Conservation (phyloP, 2,113 vertebrate species). For the Chinchilla lanigera region DNA sequence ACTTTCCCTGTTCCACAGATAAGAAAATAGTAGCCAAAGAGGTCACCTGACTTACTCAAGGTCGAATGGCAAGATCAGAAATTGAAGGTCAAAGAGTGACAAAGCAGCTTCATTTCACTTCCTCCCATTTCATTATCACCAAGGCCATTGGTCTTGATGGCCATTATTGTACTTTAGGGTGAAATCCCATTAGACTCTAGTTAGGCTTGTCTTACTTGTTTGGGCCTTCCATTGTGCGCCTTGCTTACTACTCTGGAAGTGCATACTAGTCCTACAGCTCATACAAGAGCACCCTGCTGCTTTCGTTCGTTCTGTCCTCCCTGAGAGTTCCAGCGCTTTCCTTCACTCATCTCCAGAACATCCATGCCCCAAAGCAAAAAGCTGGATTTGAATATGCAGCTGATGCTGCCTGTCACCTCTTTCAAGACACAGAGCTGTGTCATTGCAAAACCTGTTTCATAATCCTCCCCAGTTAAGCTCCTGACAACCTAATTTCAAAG, state of each 20-base stretch:
- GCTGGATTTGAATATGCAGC: constrained; percentile 55
- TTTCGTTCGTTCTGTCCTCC: background rate
- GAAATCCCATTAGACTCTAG: background rate
- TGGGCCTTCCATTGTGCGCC: background rate
- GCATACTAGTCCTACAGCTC: fast-evolving
- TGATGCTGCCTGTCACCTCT: constrained; percentile 56
- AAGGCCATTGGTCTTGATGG: too few relatives aligned
- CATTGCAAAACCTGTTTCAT: constrained; percentile 59
- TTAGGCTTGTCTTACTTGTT: background rate
- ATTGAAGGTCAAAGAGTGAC: background rate
- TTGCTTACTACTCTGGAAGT: background rate
- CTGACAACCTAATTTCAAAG: constrained; percentile 58
- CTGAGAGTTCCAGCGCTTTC: background rate
- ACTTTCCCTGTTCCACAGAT: background rate
- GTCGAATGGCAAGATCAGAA: background rate
- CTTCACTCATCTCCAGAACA: background rate
- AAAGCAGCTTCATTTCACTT: background rate
- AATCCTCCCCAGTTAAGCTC: constrained; percentile 52
- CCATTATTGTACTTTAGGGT: background rate
- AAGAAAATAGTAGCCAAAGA: background rate
- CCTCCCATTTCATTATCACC: fast-evolving
- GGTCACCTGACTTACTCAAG: background rate
- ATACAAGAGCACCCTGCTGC: background rate
- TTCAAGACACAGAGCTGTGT: constrained; percentile 62
- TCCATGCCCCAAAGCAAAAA: constrained; percentile 35